phyloP scores from a whole-genome alignment of 2,888 invertebrate genomes.

The Sminthurides aquaticus region DNA sequence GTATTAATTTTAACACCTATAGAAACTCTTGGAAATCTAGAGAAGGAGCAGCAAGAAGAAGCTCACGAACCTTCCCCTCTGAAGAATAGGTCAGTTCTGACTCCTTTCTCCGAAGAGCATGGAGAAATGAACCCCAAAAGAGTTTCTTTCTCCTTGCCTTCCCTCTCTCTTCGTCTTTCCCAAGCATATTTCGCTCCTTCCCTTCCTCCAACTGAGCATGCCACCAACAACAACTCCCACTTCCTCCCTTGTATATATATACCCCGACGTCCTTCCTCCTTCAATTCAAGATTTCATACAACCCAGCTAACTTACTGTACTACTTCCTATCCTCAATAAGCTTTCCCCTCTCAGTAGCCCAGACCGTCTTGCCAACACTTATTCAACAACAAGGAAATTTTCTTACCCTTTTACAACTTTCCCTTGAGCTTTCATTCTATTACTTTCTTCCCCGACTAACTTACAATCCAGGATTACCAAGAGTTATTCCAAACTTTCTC shows the following conservation, averaged over 20 bases:
- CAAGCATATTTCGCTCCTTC: too few relatives aligned
- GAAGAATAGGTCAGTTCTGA: constrained; percentile 20
- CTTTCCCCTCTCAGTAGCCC: too few relatives aligned
- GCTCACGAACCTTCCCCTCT: constrained; percentile 12
- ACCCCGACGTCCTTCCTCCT: not conserved
- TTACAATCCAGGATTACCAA: not conserved
- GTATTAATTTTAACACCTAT: too few relatives aligned
- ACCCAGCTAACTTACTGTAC: too few relatives aligned
- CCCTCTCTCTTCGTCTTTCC: too few relatives aligned
- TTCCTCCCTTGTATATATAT: not conserved
- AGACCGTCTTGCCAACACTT: too few relatives aligned
- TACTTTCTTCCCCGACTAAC: not conserved
- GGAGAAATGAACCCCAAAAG: not conserved
- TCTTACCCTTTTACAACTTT: not conserved
- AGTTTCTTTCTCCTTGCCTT: not conserved
- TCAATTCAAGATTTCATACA: too few relatives aligned
- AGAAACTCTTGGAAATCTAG: too few relatives aligned
- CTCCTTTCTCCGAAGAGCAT: not conserved
- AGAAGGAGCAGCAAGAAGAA: not conserved
- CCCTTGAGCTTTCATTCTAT: not conserved
- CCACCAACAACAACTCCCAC: not conserved
- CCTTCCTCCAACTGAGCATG: not conserved
- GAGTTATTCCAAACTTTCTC: not conserved
- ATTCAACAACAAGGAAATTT: not conserved
- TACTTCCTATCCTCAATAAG: too few relatives aligned